Conservation (phyloP, 2,888 invertebrate species). For the Ferrisia virgata region DNA sequence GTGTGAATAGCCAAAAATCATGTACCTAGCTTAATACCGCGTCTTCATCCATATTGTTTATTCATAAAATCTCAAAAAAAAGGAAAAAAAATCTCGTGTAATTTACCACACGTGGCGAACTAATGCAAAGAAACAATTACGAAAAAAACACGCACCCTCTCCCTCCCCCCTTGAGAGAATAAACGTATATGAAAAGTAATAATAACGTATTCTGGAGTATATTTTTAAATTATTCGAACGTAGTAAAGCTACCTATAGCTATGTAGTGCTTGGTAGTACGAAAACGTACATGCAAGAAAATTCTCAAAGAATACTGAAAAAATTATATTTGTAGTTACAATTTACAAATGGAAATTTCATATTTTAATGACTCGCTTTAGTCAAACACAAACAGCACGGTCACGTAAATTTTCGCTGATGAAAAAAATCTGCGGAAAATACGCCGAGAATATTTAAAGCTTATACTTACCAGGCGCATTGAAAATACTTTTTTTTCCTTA, state of each 20-base stretch:
- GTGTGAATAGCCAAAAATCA: too few relatives aligned
- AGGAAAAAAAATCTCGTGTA: neutral
- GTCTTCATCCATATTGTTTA: neutral
- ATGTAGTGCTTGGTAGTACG: too few relatives aligned
- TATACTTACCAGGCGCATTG: neutral
- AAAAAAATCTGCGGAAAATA: neutral
- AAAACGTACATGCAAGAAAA: neutral
- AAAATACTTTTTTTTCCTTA: neutral
- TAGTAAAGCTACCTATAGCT: too few relatives aligned
- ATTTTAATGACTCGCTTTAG: neutral
- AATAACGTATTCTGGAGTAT: neutral
- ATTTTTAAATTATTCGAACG: slow-evolving; percentile 10
- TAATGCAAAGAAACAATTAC: neutral
- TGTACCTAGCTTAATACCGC: too few relatives aligned
- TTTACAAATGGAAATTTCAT: neutral
- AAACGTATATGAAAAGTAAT: neutral
- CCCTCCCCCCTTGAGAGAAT: neutral
- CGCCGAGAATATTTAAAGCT: neutral
- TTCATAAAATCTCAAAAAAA: neutral
- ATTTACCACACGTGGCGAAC: neutral
- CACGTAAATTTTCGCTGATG: neutral
- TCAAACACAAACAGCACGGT: neutral
- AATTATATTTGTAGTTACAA: neutral
- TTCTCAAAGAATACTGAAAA: neutral
- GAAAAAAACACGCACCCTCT: neutral